Evolutionary conservation across 2,888 invertebrate species (phyloP), one percentile per base, ranked within the genome.

Genomic region (Dynastes maya): DNA sequence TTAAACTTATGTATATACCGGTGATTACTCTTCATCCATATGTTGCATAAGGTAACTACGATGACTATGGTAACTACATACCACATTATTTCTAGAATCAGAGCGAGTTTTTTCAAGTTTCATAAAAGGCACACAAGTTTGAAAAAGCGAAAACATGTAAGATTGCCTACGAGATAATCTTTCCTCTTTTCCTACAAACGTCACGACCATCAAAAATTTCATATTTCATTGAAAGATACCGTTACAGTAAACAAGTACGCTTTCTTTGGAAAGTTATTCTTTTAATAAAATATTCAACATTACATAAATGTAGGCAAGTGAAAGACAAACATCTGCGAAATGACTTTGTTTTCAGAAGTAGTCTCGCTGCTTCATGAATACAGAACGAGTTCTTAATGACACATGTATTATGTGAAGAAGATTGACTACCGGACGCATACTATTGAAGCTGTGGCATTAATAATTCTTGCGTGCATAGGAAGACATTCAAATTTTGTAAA

Each of bases 301-400:
- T 22, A 22, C 22, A 27, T 49, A 22, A 49, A 68, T 27, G 45
- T 22, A 40, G 49, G 27, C 13, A 13, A 22, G 51, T 29, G 51
- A 68, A 51, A 68, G 51, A 29, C 16, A 40, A 67, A 22, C 22
- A 16, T 40, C 16, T 40, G 11, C 22, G 22, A 22, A 51, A 68
- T 22, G 16, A 22, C n/a, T 29, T 68, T 68, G 29, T 51, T 68
- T 51, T 40, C 68, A 40, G 29, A 51, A 68, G 22, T 16, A 51
- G 27, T 13, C 51, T 29, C n/a, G 27, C 68, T 51, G 49, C 51
- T 51, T 68, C 51, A 68, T 68, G 68, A 68, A 68, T 68, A 51
- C 51, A 27, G 51, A 53, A 68, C 11, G 27, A 29, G 51, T 11
- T 1, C 29, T 13, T 51, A 22, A 68, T 49, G 51, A 13, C 49